Evolutionary conservation across 1,140 invertebrate genomes (phyloP), one percentile per base, ranked within the genome.

Genomic region (Bemisia tabaci): DNA sequence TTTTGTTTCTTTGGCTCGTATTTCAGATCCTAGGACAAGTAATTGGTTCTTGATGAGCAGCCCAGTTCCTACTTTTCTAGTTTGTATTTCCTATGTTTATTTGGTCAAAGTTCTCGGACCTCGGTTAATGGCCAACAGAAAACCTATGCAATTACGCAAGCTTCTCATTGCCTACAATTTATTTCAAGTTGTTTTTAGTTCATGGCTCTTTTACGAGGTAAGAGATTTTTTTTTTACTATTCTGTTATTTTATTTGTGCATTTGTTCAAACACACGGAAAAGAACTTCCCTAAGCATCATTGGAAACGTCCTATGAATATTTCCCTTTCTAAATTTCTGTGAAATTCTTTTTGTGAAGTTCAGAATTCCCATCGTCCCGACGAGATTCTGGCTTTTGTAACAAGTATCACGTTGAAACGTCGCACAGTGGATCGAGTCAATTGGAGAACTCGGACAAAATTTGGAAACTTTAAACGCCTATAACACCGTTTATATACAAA

Each of bases 91-190:
- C 65, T 92, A 92, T 74, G 86, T 87, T 25, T 88, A 85, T 75
- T 82, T 88, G 73, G 88, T 90, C 68, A 92, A 91, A 81, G 82
- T 86, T 63, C 69, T 91, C 68, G 94, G 93, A 9, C 93, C 92
- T 26, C 84, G 83, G 74, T 78, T 91, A 64, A 97, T 97, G 94
- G 87, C 91, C 79, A 88, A 93, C 77, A 83, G 91, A 74, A 88
- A 92, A 81, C 89, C 94, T 11, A 91, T 90, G 72, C 82, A 92
- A 73, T 82, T 97, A 26, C 85, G 87, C 71, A 83, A 83, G 74
- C 70, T 88, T 61, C 83, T 97, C 78, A 86, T 95, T 73, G 77
- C 83, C 61, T 97, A 97, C 77, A 97, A 97, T 79, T 81, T 91
- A 48, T 79, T 87, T 70, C 89, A 95, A 84, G 91, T 95, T 26